phyloP scores from a whole-genome alignment of 2,888 invertebrate genomes.

The Torymus tubicola region DNA sequence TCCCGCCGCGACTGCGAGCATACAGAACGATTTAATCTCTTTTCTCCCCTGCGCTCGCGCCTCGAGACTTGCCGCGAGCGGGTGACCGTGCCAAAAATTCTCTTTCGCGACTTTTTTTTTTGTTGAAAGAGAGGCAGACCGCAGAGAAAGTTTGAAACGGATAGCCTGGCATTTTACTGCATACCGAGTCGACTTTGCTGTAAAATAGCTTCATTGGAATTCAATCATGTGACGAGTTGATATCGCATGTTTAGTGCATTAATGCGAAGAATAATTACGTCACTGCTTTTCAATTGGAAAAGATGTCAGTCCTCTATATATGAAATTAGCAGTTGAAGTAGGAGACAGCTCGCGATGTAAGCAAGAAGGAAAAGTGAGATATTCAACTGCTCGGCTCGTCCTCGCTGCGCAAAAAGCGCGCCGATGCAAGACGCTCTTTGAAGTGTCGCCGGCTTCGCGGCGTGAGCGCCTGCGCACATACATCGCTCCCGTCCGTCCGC shows the following conservation, averaged over 20 bases:
- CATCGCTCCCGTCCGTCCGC: not conserved
- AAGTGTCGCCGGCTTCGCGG: conserved; percentile 41
- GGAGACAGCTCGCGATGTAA: not conserved
- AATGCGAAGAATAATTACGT: too few relatives aligned
- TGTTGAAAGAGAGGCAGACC: not conserved
- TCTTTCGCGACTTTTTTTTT: conserved; percentile 31
- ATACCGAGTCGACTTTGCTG: too few relatives aligned
- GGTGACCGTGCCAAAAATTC: conserved; percentile 42
- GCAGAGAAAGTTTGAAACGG: not conserved
- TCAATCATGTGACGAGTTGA: too few relatives aligned
- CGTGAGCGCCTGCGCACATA: not conserved
- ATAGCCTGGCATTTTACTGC: too few relatives aligned
- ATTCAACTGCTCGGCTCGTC: conserved; percentile 9
- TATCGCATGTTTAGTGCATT: too few relatives aligned
- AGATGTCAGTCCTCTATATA: too few relatives aligned
- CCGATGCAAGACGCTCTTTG: conserved; percentile 54
- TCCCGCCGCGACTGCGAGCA: not conserved
- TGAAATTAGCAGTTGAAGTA: too few relatives aligned
- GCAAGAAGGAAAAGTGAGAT: conserved; percentile 29
- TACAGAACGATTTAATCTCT: conserved; percentile 46
- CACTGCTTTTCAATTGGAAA: too few relatives aligned
- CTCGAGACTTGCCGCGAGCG: not conserved
- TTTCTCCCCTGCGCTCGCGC: conserved; percentile 2
- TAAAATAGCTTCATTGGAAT: too few relatives aligned
- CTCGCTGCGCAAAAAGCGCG: conserved; percentile 48